Percentiles rank a stretch among this genome's conserved stretches.
These are phyloP conservation scores for Grus americana DNA, from an alignment of 2,113 vertebrate species.

Conservation along the genomic window DNA sequence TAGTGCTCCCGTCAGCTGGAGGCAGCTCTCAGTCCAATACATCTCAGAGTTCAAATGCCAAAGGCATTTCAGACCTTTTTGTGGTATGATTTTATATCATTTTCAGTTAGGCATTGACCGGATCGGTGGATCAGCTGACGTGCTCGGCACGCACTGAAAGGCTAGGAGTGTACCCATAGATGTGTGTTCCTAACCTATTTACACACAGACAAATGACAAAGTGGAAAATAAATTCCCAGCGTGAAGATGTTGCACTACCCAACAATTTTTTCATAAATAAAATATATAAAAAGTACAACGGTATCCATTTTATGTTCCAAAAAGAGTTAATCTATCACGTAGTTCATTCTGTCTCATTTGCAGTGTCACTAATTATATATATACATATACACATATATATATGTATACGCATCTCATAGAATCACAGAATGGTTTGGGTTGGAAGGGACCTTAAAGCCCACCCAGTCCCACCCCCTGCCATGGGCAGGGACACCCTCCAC, in stretches of 20 bases:
- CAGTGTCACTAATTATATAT: background rate
- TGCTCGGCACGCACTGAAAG: background rate
- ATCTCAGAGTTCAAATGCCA: background rate
- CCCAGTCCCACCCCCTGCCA: too few relatives aligned
- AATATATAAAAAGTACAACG: background rate
- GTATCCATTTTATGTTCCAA: background rate
- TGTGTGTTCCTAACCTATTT: background rate
- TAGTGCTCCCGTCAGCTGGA: background rate
- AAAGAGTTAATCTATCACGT: background rate
- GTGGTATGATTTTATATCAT: background rate
- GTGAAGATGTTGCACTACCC: background rate
- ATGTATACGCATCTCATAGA: too few relatives aligned
- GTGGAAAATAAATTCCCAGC: background rate
- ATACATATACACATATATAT: too few relatives aligned
- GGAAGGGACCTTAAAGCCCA: too few relatives aligned
- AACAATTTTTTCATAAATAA: background rate
- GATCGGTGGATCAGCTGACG: rapidly evolving
- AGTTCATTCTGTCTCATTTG: background rate
- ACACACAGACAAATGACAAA: background rate
- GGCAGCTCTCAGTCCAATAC: background rate
- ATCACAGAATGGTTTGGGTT: too few relatives aligned
- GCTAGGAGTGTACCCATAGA: too few relatives aligned
- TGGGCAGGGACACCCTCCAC: too few relatives aligned
- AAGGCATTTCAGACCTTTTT: background rate
- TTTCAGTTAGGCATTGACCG: background rate